A percentile compares a stretch with the other conserved stretches of the same genome.
phyloP scores from a whole-genome alignment of 1,140 invertebrate genomes.

The Harlomillsia oculata region DNA sequence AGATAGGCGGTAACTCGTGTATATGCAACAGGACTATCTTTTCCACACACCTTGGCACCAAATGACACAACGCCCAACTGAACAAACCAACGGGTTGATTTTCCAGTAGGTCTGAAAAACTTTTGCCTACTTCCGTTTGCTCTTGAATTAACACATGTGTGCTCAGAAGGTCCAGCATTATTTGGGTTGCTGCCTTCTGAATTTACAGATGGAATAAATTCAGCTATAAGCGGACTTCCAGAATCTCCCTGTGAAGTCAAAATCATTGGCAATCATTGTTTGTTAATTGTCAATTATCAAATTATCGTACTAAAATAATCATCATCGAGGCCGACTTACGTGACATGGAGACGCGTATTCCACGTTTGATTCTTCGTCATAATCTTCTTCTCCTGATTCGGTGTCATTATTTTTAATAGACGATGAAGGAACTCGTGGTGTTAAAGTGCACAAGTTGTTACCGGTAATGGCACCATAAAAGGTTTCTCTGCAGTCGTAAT shows the following conservation, averaged over 20 bases:
- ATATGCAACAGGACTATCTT: conserved; percentile 42
- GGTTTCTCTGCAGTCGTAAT: conserved; percentile 15
- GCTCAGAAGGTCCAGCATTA: conserved; percentile 1
- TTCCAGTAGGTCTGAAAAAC: no score
- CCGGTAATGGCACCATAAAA: conserved; percentile 23
- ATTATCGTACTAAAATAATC: no score
- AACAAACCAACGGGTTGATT: conserved; percentile 24
- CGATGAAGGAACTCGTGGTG: background rate
- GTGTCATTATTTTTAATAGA: background rate
- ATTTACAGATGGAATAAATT: conserved; percentile 4
- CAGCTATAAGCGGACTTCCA: conserved; percentile 21
- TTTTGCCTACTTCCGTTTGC: conserved; percentile 9
- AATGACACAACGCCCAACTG: conserved; percentile 45
- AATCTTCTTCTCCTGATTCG: background rate
- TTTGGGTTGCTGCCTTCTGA: conserved; percentile 7
- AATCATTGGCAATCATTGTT: no score
- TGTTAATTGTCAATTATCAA: no score
- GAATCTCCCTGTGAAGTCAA: conserved; percentile 17
- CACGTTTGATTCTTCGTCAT: background rate
- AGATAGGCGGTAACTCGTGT: conserved; percentile 43
- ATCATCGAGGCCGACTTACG: no score
- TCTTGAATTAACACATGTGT: conserved; percentile 18
- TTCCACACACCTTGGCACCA: conserved; percentile 41
- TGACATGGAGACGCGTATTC: conserved; percentile 24
- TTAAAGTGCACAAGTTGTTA: conserved; percentile 22